Base-by-base conservation (phyloP, 2,797 vertebrate genomes). In the Sebastes nivosus region DNA sequence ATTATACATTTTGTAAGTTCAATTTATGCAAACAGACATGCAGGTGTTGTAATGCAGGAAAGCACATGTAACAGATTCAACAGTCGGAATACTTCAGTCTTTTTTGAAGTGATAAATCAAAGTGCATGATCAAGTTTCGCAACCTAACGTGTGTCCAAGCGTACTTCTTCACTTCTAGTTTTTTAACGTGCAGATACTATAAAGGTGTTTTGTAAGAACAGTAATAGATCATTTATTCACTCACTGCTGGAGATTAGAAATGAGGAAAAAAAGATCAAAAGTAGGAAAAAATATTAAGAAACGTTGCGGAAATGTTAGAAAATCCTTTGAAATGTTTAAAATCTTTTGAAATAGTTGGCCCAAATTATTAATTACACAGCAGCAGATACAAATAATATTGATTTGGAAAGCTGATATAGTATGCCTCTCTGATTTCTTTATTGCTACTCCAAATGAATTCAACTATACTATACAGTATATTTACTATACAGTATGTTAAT, bases 11-110 rank as follows among this genome's bases (percentile, higher is more conserved):
- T 72, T 72, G 6, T 12, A 63, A 25, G 38, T 79, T 79, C 13
- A 25, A 75, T 80, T 57, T 58, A 71, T 59, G 46, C 52, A 86
- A 83, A 83, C 18, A 66, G 12, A 84, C 20, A 61, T 29, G 57
- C 52, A 74, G 1, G 46, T 70, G 36, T 57, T 75, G 46, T 18
- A 54, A 67, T 52, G 29, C n/a, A 58, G 32, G 5, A 75, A 65
- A 79, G 8, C 57, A 54, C 30, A 68, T 50, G 24, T 16, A 12
- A 60, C 65, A 20, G 6, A 50, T 42, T 61, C 18, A 38, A 50
- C 42, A 66, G 60, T 73, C 6, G 0, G 46, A 46, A 85, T 64
- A 72, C 29, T 64, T 54, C 1, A 79, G 61, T 71, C 36, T 61
- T 75, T 75, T 64, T 54, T 70, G 24, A 74, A 69, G 57, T 72